Conservation (phyloP, 2,113 vertebrate genomes). For the Bubo blakistoni region DNA sequence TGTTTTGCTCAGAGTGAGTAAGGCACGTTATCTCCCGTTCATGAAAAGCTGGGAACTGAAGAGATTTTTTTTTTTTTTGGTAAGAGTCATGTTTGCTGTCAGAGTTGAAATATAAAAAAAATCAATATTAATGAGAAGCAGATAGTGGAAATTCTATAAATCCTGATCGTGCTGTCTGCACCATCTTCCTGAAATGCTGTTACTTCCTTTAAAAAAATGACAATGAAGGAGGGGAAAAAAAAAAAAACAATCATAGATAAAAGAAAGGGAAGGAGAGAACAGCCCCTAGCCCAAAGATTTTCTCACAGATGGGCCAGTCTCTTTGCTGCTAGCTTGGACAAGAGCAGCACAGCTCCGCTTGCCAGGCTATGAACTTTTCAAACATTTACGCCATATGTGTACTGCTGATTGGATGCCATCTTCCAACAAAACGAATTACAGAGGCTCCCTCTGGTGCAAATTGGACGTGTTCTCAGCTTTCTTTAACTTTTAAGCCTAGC, state of each 20-base stretch:
- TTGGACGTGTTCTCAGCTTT: background rate
- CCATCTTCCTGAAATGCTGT: background rate
- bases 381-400: background rate
- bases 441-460: constrained; percentile 21
- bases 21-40: background rate
- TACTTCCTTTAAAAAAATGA: background rate
- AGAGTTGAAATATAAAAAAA: constrained; percentile 22
- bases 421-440: constrained; percentile 5
- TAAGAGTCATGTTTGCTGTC: background rate
- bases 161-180: background rate
- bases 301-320: constrained; percentile 18
- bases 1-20: background rate
- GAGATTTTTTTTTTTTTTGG: background rate
- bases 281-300: background rate
- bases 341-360: background rate
- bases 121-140: constrained; percentile 41
- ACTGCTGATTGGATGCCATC: background rate
- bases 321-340: background rate
- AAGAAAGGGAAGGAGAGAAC: background rate
- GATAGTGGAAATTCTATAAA: constrained; percentile 8
- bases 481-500: background rate
- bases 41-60: background rate
- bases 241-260: background rate
- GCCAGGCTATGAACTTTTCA: constrained; percentile 36
- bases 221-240: background rate